A percentile compares a stretch with the other conserved stretches of the same genome.
These are phyloP conservation scores for Apostichopus californicus DNA, from an alignment of 35 echinoderm and acorn worm genomes.

Conservation along the genomic window DNA sequence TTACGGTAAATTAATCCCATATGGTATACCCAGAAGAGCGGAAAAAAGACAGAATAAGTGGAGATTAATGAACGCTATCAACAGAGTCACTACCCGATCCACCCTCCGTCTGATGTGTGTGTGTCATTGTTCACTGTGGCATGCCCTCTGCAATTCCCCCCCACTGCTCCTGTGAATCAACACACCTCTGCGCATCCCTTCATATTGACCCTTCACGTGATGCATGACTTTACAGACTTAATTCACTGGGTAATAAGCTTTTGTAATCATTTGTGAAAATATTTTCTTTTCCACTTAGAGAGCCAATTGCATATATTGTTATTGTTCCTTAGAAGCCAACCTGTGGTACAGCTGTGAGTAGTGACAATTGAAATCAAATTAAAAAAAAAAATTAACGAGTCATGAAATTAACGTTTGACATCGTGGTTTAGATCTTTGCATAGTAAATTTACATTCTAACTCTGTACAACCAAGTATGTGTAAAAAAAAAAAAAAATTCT, in stretches of 20 bases:
- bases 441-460: too few relatives aligned
- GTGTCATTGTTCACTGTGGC: background rate
- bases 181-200: background rate
- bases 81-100: background rate
- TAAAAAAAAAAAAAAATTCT: too few relatives aligned
- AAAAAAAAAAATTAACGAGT: background rate
- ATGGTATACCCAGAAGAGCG: background rate
- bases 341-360: background rate
- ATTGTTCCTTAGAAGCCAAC: background rate
- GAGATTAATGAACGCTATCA: background rate
- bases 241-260: too few relatives aligned
- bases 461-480: too few relatives aligned
- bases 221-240: too few relatives aligned
- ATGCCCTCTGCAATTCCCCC: background rate
- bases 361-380: background rate
- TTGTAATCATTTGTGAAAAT: too few relatives aligned
- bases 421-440: too few relatives aligned
- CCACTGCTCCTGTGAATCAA: background rate
- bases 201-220: too few relatives aligned
- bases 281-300: background rate
- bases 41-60: background rate
- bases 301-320: background rate
- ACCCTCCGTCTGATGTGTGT: background rate
- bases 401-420: background rate
- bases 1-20: background rate